Base-by-base conservation (phyloP, 1,140 invertebrate genomes). In the Drosophila sp. region DNA sequence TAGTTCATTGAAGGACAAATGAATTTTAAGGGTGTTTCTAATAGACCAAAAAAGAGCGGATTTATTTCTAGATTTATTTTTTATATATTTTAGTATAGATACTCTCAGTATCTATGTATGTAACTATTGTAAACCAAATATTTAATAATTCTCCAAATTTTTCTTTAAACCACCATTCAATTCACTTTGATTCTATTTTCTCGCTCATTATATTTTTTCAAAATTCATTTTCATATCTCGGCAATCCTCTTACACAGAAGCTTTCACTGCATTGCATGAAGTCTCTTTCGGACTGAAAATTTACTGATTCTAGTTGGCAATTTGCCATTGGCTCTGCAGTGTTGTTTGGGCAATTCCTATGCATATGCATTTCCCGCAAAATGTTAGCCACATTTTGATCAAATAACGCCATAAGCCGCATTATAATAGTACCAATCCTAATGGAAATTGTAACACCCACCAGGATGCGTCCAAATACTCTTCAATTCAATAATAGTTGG, bases 341-440 rank as follows among this genome's bases (percentile, higher is more conserved):
- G 75, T 93, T 90, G 7, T 91, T 93, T 47, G 17, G 55, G n/a
- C 61, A 93, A 3, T 70, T 93, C 23, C 76, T 93, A n/a, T 90
- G 93, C 7, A 93, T 92, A 56, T 92, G 84, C 32, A 90, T 94
- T 54, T 93, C 93, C 4, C 4, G 93, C 4, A 93, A 94, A 60
- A 93, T 93, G 5, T 44, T 93, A 1, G 95, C 95, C 0, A 94
- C 95, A 90, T 91, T 96, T 2, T 94, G 94, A 0, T 94, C 94
- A 2, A 96, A 96, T 78, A 93, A 95, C 1, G 95, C 95, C 0
- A 93, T 95, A 1, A 94, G 94, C 2, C 95, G 94, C 67, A 94
- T 25, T 25, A 47, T 96, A 11, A 92, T 95, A 41, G 74, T 95
- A 38, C 95, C 95, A 5, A 94, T 95, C 67, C 81, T 95, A 38